Conservation (phyloP, 2,113 vertebrate genomes). For the Murina feae region DNA sequence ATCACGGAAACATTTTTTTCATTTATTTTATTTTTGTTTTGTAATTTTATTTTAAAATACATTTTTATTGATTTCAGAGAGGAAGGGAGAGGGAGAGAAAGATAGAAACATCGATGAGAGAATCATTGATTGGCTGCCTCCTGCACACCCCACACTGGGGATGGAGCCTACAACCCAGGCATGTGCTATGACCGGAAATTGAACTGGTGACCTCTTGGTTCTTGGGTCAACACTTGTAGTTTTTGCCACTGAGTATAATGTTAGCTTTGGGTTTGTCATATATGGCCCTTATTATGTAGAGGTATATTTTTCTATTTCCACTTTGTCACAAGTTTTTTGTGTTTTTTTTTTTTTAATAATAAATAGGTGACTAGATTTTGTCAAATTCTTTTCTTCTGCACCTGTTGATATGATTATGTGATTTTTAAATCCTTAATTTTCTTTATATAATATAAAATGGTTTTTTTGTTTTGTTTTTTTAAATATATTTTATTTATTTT, state of each 20-base stretch:
- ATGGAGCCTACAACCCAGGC: too few relatives aligned
- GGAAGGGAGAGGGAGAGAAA: too few relatives aligned
- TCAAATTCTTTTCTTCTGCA: not conserved
- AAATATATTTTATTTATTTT: too few relatives aligned
- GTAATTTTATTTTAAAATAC: not conserved
- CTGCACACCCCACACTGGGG: too few relatives aligned
- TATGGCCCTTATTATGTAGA: not conserved
- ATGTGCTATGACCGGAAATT: too few relatives aligned
- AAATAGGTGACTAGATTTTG: not conserved
- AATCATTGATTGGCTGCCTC: too few relatives aligned
- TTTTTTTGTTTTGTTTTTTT: too few relatives aligned
- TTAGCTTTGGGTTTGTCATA: not conserved
- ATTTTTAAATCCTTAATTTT: not conserved
- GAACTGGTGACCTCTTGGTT: too few relatives aligned
- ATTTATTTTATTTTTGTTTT: not conserved
- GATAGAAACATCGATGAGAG: too few relatives aligned
- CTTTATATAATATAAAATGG: not conserved
- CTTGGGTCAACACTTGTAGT: not conserved
- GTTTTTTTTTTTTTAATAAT: not conserved
- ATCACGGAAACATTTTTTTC: not conserved
- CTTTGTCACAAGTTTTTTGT: too few relatives aligned
- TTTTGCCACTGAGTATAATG: not conserved
- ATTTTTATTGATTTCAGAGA: too few relatives aligned
- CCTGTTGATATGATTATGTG: not conserved
- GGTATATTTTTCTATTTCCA: not conserved